These are phyloP conservation scores for Melanotus villosus DNA, from an alignment of 2,888 invertebrate species.

Conservation along the genomic window DNA sequence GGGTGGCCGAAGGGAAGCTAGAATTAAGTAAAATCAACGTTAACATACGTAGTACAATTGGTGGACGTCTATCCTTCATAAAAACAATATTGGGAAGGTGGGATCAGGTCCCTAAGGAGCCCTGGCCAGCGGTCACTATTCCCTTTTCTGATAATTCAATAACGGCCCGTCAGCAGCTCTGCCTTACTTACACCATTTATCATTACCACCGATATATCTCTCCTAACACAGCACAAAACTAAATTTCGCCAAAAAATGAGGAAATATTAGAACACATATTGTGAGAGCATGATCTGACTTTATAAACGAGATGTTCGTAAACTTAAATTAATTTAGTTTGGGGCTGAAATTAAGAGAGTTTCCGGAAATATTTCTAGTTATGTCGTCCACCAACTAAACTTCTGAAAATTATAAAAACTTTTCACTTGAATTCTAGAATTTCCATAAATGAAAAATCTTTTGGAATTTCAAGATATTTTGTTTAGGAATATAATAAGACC, in stretches of 20 bases:
- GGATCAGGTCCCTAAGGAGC: constrained; percentile 55
- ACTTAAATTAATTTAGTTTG: too few species aligned
- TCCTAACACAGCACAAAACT: not conserved
- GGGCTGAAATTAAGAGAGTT: too few species aligned
- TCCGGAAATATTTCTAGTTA: too few species aligned
- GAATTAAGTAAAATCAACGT: constrained; percentile 45
- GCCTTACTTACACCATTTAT: constrained; percentile 51
- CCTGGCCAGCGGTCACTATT: constrained; percentile 64
- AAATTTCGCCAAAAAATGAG: constrained; percentile 6
- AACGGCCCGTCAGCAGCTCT: constrained; percentile 60
- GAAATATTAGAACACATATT: not conserved
- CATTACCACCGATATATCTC: constrained; percentile 36
- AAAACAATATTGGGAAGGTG: constrained; percentile 61
- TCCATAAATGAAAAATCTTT: too few species aligned
- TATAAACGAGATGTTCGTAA: not conserved
- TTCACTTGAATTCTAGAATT: too few species aligned
- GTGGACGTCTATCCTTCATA: constrained; percentile 60
- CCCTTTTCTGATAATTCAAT: constrained; percentile 66
- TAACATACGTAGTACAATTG: constrained; percentile 42
- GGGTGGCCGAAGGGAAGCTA: constrained; percentile 11
- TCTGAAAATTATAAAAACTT: too few species aligned
- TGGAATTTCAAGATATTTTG: too few species aligned
- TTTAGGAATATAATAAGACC: too few species aligned
- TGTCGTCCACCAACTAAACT: too few species aligned
- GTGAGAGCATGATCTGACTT: not conserved